A percentile compares a stretch with the other conserved stretches of the same genome.
Conservation (phyloP, 2,113 vertebrate species). For the Muntiacus muntjak region DNA sequence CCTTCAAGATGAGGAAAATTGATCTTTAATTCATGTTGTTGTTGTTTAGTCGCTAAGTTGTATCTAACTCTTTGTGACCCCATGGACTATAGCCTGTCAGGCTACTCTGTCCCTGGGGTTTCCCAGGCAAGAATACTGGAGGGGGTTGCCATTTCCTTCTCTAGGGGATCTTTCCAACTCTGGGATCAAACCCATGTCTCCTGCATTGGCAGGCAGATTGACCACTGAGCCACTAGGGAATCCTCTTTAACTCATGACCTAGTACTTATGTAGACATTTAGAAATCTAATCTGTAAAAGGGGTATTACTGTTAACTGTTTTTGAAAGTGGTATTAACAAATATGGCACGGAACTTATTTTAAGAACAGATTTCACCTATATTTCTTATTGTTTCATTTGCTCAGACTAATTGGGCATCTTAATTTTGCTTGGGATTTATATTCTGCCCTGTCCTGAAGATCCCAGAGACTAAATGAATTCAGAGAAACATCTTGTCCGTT, state of each 20-base stretch:
- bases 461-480: not conserved
- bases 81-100: not conserved
- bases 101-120: not conserved
- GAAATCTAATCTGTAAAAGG: not conserved
- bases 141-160: not conserved
- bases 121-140: not conserved
- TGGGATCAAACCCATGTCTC: not conserved
- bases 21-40: not conserved
- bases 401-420: not conserved
- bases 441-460: not conserved
- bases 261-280: not conserved
- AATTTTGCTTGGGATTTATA: constrained; percentile 36
- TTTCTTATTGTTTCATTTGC: constrained; percentile 36
- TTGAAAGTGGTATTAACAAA: not conserved
- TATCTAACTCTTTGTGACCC: not conserved
- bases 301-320: not conserved
- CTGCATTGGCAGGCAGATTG: not conserved
- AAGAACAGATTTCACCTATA: not conserved
- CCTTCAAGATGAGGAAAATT: not conserved
- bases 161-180: not conserved
- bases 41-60: not conserved
- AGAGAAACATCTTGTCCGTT: not conserved
- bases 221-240: not conserved
- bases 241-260: not conserved
- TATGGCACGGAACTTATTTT: not conserved